Base-by-base conservation (phyloP, 1,140 invertebrate species). In the Anadara kagoshimensis region DNA sequence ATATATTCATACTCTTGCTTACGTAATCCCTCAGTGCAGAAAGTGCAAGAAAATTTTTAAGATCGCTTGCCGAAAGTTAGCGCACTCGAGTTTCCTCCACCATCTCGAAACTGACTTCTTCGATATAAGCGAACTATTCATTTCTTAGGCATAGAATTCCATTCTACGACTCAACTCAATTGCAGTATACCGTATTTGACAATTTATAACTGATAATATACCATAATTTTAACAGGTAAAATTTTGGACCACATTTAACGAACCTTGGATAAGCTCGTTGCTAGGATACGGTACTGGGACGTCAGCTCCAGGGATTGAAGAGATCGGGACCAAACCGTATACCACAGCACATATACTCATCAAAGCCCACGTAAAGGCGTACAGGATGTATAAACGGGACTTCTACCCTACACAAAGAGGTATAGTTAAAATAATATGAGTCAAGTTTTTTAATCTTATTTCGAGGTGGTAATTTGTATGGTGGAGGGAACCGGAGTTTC, bases 171-270 rank as follows among this genome's bases (percentile, higher is more conserved):
- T n/a, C n/a, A n/a, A n/a, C n/a, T n/a, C n/a, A n/a, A n/a, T n/a
- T 36, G 29, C 29, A 36, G 2, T 36, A 43, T 20, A 2, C 29
- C 8, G 29, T 62, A 20, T 62, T 43, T 10, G 18, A 62, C 44
- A 11, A 43, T 62, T 36, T 22, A 14, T 63, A n/a, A 41, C 4
- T 43, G 20, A 18, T 44, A 24, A 47, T n/a, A 36, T 29, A 20
- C 56, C 1, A 36, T 64, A 26, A 26, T 61, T 20, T 49, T 47
- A 20, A 22, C 43, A 87, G 73, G 88, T 90, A 0, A 86, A 86
- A 61, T 62, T 69, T 18, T 90, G 88, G 88, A 75, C 89, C 1
- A 90, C 89, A 12, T 76, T 89, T 26, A 89, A 90, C 68, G 89
- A 90, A 45, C 87, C 89, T 8, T 79, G 68, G 7, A 75, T 80